Percentiles rank a stretch among this genome's conserved stretches.
phyloP scores from a whole-genome alignment of 2,797 vertebrate species.

The Hafferia zeledoni region DNA sequence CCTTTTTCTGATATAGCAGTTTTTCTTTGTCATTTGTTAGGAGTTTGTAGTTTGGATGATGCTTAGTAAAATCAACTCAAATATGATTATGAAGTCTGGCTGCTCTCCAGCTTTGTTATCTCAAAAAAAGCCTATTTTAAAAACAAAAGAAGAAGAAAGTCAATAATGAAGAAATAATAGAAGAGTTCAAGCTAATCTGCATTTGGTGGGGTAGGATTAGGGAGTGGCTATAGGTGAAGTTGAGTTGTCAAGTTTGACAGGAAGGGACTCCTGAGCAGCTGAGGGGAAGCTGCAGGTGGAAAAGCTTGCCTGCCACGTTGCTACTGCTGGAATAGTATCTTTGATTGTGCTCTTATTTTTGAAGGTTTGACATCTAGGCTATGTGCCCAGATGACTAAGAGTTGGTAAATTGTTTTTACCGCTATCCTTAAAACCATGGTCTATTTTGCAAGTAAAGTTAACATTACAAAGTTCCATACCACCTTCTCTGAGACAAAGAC shows the following conservation, averaged over 20 bases:
- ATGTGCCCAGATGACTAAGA: not conserved
- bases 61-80: not conserved
- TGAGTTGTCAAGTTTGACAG: not conserved
- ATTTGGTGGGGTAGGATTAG: not conserved
- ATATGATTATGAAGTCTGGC: not conserved
- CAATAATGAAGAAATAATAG: not conserved
- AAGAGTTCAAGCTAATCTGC: not conserved
- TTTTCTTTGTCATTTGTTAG: not conserved
- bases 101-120: not conserved
- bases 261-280: not conserved
- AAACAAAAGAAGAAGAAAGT: not conserved
- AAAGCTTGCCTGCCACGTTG: not conserved
- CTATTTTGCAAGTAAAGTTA: not conserved
- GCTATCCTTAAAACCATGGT: not conserved
- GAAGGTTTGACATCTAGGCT: not conserved
- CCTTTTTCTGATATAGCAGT: not conserved
- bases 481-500: not conserved
- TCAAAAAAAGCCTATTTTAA: not conserved
- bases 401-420: not conserved
- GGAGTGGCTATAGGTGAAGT: not conserved
- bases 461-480: not conserved
- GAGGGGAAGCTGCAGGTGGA: not conserved
- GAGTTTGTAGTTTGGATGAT: not conserved
- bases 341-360: not conserved
- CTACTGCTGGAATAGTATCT: not conserved